Conservation (phyloP, 2,888 invertebrate species). For the Chesias legatella region DNA sequence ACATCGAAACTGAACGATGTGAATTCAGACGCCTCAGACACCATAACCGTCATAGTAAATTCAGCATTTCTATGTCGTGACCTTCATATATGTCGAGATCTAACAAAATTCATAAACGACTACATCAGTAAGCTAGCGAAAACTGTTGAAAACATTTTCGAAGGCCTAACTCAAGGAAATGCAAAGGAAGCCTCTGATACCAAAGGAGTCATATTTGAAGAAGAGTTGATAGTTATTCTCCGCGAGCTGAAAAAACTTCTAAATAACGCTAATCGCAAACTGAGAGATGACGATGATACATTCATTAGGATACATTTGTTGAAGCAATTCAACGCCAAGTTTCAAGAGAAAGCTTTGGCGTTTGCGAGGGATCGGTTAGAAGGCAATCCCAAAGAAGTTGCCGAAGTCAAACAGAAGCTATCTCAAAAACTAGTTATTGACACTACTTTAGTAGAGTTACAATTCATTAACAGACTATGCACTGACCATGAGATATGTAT, state of each 20-base stretch:
- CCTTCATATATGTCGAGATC: conserved; percentile 41
- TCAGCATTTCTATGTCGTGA: conserved; percentile 45
- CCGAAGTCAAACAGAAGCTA: conserved; percentile 35
- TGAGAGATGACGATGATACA: conserved; percentile 30
- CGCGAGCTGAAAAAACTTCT: conserved; percentile 41
- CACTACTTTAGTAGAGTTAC: conserved; percentile 43
- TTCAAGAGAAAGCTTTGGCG: conserved; percentile 41
- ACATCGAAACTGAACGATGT: background rate
- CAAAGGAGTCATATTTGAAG: conserved; percentile 32
- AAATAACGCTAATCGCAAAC: conserved; percentile 32
- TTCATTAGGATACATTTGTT: conserved; percentile 48
- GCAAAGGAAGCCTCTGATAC: conserved; percentile 18
- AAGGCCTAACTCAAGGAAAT: conserved; percentile 33
- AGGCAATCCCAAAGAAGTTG: conserved; percentile 26
- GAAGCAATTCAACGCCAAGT: conserved; percentile 52
- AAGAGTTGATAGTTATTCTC: conserved; percentile 38
- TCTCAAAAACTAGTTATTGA: conserved; percentile 44
- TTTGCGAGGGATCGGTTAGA: conserved; percentile 38
- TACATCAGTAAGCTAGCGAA: conserved; percentile 46
- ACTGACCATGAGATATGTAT: conserved; percentile 43
- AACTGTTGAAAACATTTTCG: conserved; percentile 40
- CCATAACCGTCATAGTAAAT: conserved; percentile 37
- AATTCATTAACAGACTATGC: conserved; percentile 49
- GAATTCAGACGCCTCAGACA: conserved; percentile 29
- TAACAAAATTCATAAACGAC: conserved; percentile 44